Base-by-base conservation (phyloP, 2,797 vertebrate species). In the Pseudochirops corinnae region DNA sequence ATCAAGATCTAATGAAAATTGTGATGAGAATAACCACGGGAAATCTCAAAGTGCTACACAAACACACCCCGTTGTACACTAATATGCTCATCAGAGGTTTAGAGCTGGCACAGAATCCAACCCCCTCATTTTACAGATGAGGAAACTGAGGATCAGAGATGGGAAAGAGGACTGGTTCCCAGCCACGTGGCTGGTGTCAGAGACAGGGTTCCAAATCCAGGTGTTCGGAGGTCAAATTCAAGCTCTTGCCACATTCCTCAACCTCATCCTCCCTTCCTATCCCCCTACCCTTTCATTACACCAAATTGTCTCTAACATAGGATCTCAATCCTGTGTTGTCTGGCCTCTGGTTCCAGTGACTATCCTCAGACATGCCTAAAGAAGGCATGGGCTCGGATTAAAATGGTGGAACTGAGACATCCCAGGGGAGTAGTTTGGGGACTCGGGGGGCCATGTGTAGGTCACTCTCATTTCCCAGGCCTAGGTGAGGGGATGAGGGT, bases 1-100 rank as follows among this genome's bases (percentile, higher is more conserved):
- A 0, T 99, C 99, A 98, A 99, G 24, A 94, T 99, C 99, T 99
- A 97, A 82, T 46, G n/a, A 87, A 39, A 50, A 87, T 87, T 0
- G 24, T 26, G 24, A 46, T 87, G 39, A 50, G 39, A 28, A 87
- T 7, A 46, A 50, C 21, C 39, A 26, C 21, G 1, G 24, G 39
- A 87, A 74, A 33, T 14, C 33, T 74, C 62, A 39, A 74, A 74
- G 62, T 74, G 31, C 31, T 62, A 5, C 0, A 74, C 62, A 74
- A 74, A 74, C 62, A 74, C 5, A 74, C 31, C 14, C 39, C 24
- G 46, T 24, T 82, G 18, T 46, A 46, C 7, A 10, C 21, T 46
- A 39, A 74, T 46, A 21, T 46, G 39, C 39, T 87, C 90, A 53
- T 55, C 28, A 7, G 52, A 53, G 33, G 13, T 18, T 55, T 55